Conservation (phyloP, 2,113 vertebrate species). For the Mastomys coucha region DNA sequence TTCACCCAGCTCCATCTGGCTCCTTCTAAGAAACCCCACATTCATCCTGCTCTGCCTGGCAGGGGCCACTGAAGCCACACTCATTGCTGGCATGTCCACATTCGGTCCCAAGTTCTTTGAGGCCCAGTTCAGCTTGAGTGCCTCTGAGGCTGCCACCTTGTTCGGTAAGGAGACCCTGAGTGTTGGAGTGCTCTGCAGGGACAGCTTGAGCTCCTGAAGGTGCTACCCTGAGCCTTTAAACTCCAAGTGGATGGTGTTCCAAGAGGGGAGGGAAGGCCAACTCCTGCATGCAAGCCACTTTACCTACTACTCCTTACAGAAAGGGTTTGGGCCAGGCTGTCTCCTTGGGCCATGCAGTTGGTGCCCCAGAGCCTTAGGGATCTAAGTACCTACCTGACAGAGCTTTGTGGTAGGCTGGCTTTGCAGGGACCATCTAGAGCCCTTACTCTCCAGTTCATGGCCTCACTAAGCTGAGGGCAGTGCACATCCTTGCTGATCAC, state of each 20-base stretch:
- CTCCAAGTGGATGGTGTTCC: no score
- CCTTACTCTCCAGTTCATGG: background rate
- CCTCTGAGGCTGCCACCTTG: slow-evolving; percentile 94
- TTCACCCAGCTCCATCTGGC: slow-evolving; percentile 89
- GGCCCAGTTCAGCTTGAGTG: slow-evolving; percentile 96
- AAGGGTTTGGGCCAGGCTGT: background rate
- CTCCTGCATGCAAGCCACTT: fast-evolving
- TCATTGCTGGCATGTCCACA: slow-evolving; percentile 96
- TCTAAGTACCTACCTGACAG: background rate
- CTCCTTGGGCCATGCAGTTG: fast-evolving
- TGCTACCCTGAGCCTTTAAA: background rate
- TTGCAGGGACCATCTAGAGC: background rate
- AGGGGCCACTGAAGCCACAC: slow-evolving; percentile 94
- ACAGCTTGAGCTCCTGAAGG: fast-evolving
- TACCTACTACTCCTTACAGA: no score
- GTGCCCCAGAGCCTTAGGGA: background rate
- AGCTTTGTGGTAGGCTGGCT: no score
- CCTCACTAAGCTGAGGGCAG: background rate
- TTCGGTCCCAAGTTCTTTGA: slow-evolving; percentile 98
- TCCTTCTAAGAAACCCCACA: slow-evolving; percentile 94
- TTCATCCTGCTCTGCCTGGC: slow-evolving; percentile 97
- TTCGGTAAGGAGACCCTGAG: slow-evolving; percentile 91
- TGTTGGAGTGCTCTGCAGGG: background rate
- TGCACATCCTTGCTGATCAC: background rate
- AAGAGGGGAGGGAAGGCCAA: background rate